phyloP scores from a whole-genome alignment of 30 jellyfish, hydroid and myxozoan genomes.

The Sanderia malayensis region DNA sequence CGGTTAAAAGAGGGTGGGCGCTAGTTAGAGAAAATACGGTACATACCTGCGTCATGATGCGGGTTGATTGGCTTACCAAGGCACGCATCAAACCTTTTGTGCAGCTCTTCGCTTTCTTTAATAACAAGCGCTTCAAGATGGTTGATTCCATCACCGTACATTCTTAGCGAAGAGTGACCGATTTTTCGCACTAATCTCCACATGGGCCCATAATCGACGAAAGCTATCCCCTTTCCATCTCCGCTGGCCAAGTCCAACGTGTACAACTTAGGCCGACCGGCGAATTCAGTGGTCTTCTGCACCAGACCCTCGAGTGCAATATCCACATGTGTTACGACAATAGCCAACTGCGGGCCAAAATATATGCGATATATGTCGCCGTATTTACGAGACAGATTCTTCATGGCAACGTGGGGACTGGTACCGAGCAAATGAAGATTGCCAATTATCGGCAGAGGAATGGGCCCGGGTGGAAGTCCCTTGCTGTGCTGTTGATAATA shows the following conservation, averaged over 20 bases:
- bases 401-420: slow-evolving; percentile 75
- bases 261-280: slow-evolving; percentile 77
- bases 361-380: slow-evolving; percentile 69
- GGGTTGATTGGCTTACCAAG: slow-evolving; percentile 60
- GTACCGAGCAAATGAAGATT: slow-evolving; percentile 73
- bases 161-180: slow-evolving; percentile 77
- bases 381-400: slow-evolving; percentile 52
- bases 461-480: slow-evolving; percentile 81
- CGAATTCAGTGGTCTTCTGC: slow-evolving; percentile 72
- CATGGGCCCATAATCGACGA: slow-evolving; percentile 81
- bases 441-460: slow-evolving; percentile 81
- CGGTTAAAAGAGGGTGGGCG: no score
- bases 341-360: slow-evolving; percentile 66
- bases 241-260: slow-evolving; percentile 76
- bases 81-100: slow-evolving; percentile 56
- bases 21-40: no score
- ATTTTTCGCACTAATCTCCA: slow-evolving; percentile 84
- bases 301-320: slow-evolving; percentile 72
- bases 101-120: slow-evolving; percentile 78
- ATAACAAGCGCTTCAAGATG: slow-evolving; percentile 57
- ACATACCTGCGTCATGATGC: slow-evolving; percentile 77
- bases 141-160: slow-evolving; percentile 81
- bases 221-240: slow-evolving; percentile 83
- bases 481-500: slow-evolving; percentile 22
- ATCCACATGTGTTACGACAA: slow-evolving; percentile 71